Base-by-base conservation (phyloP, 2,797 vertebrate species). In the Esox masquinongy region DNA sequence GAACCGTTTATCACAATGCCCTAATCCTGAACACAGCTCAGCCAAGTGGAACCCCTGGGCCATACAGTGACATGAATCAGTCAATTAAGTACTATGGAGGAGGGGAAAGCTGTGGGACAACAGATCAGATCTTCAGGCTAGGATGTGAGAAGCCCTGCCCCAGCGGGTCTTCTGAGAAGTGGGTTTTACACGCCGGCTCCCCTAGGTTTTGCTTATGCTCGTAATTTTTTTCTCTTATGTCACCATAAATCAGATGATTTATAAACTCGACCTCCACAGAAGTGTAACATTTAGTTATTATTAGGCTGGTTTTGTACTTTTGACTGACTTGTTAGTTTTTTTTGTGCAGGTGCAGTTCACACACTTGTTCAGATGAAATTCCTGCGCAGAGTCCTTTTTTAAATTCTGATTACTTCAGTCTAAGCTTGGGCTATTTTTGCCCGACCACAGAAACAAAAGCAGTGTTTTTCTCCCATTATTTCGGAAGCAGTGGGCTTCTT, bases 191-290 rank as follows among this genome's bases (percentile, higher is more conserved):
- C 78, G 74, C 74, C 82, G 70, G 72, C 83, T 89, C 89, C 81
- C 83, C 70, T 74, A 59, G n/a, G 56, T 59, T 87, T 89, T 87
- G 88, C 89, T 90, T 91, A 85, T 91, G 88, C 88, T 88, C 81
- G 83, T 88, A 86, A 83, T 90, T 89, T 90, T 88, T 15, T 39
- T 85, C 24, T 12, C 82, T 19, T 85, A 74, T 88, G 88, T 92
- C 90, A 85, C 88, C 89, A 90, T 92, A 93, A 93, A 93, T 91
- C 90, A 91, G 83, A 89, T 92, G 88, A 93, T 93, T 91, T 91
- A 93, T 90, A 90, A 89, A 86, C 83, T 86, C 79, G 59, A 83
- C 86, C 88, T 88, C n/a, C 80, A 63, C 82, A 79, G 80, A 80
- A 89, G 85, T 87, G 84, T 90, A 91, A 90, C 88, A 90, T 89